Conservation (phyloP, 2,888 invertebrate species). For the Chromoteleia sp. region DNA sequence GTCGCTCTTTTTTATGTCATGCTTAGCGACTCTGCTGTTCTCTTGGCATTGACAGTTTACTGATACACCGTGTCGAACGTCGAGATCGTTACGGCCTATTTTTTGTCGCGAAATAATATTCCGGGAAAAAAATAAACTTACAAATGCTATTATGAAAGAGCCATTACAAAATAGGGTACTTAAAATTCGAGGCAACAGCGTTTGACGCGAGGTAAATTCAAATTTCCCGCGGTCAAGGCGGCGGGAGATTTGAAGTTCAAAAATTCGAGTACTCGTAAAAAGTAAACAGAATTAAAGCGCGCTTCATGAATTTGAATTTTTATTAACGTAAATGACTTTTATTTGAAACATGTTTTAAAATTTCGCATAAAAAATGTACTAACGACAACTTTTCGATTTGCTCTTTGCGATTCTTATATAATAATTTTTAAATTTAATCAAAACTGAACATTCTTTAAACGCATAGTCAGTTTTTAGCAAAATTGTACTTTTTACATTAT, state of each 20-base stretch:
- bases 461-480: no score
- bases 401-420: no score
- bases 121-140: conserved; percentile 25
- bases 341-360: no score
- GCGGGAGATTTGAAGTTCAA: conserved; percentile 16
- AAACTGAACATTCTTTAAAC: no score
- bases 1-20: conserved; percentile 48
- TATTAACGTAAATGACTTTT: no score
- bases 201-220: background rate
- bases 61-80: conserved; percentile 56
- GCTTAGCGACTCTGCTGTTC: conserved; percentile 48
- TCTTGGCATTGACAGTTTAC: conserved; percentile 65
- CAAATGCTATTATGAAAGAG: conserved; percentile 34
- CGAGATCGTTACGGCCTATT: conserved; percentile 46
- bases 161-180: conserved; percentile 28
- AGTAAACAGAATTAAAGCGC: no score
- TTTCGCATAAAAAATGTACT: no score
- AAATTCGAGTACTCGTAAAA: no score
- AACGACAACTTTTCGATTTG: no score
- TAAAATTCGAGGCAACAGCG: conserved; percentile 20
- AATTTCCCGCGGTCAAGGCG: conserved; percentile 14
- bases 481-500: no score
- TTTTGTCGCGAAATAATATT: conserved; percentile 42
- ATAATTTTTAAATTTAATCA: no score
- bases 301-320: no score